phyloP scores from a whole-genome alignment of 2,113 vertebrate genomes.

The Chunga burmeisteri region DNA sequence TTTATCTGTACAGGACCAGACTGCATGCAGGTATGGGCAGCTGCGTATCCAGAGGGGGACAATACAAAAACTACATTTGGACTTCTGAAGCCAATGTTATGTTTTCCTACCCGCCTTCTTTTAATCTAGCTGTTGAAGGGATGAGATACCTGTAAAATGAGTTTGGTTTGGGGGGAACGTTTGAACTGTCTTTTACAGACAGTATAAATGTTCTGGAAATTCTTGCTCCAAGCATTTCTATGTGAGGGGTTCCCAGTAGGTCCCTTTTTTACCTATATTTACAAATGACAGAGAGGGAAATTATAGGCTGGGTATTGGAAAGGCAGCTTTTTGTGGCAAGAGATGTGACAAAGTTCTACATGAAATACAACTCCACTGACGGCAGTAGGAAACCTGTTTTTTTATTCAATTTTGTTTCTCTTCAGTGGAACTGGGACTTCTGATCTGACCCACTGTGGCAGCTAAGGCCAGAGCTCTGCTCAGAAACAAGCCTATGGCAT shows the following conservation, averaged over 20 bases:
- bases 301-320: background rate
- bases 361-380: background rate
- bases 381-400: background rate
- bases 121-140: background rate
- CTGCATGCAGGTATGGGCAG: background rate
- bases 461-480: background rate
- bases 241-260: fast-evolving
- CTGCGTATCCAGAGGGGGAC: background rate
- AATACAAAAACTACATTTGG: background rate
- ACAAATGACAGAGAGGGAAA: background rate
- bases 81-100: background rate
- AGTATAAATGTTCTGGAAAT: background rate
- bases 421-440: background rate
- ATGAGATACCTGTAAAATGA: background rate
- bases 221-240: background rate
- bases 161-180: background rate
- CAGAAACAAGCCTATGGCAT: background rate
- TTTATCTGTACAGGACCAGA: background rate
- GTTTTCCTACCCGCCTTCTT: background rate
- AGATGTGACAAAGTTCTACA: background rate
- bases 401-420: background rate
- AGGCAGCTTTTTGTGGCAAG: background rate
- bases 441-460: background rate
- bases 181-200: background rate
- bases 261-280: background rate